These are phyloP conservation scores for Stenopsyche tienmushanensis DNA, from an alignment of 1,140 invertebrate genomes.

Conservation along the genomic window DNA sequence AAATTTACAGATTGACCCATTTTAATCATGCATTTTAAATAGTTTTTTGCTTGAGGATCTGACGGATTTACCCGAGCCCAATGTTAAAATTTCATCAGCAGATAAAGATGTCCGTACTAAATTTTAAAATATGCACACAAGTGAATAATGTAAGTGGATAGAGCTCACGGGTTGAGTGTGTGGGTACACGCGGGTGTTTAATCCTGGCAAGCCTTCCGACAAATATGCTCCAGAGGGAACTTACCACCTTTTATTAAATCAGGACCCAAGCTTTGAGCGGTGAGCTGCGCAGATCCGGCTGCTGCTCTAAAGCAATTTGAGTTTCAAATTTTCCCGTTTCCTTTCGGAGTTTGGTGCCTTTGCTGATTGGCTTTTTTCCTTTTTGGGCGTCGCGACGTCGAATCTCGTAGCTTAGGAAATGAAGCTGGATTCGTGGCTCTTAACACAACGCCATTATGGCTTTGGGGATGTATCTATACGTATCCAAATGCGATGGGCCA, in stretches of 20 bases:
- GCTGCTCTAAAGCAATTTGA: constrained; percentile 35
- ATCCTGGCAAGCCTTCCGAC: neutral
- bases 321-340: constrained; percentile 33
- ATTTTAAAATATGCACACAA: no score
- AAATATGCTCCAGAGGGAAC: neutral
- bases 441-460: no score
- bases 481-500: no score
- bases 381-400: constrained; percentile 27
- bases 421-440: neutral
- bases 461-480: no score
- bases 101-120: no score
- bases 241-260: constrained; percentile 19
- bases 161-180: no score
- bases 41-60: no score
- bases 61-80: no score
- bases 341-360: constrained; percentile 21
- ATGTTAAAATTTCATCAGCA: no score
- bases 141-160: no score
- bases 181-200: neutral
- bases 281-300: neutral
- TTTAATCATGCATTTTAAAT: no score
- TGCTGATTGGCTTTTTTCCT: constrained; percentile 40
- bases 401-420: neutral
- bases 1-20: no score
- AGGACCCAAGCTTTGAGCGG: constrained; percentile 21